phyloP scores from a whole-genome alignment of 2,797 vertebrate genomes.

The Semaprochilodus insignis region DNA sequence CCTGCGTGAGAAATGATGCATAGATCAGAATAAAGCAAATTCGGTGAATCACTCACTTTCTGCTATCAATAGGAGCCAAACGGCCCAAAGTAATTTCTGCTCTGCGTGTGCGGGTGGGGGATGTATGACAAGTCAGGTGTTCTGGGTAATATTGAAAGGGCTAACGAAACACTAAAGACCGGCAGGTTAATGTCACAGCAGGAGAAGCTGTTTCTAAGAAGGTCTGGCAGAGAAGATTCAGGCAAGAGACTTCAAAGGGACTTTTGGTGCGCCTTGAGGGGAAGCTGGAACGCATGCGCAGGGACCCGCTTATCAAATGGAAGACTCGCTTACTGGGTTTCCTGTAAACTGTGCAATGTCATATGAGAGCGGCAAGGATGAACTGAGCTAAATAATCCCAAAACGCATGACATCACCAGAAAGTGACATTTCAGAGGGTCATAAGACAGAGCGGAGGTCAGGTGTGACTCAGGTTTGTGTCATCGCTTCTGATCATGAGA shows the following conservation, averaged over 20 bases:
- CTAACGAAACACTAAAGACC: background rate
- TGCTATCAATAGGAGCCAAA: background rate
- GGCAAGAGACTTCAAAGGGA: conserved; percentile 21
- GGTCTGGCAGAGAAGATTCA: background rate
- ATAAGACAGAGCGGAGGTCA: conserved; percentile 28
- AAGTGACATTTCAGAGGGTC: conserved; percentile 3
- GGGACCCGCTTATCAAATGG: background rate
- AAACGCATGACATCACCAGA: conserved; percentile 32
- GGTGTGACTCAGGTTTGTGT: conserved; percentile 43
- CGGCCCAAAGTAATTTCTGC: background rate
- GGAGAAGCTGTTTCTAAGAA: conserved; percentile 21
- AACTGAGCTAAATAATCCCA: background rate
- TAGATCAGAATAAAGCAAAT: background rate
- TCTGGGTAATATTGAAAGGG: conserved; percentile 9
- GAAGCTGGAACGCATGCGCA: background rate
- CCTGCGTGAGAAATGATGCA: too few relatives aligned
- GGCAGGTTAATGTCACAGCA: background rate
- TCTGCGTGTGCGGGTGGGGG: conserved; percentile 1
- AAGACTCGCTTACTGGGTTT: conserved; percentile 29
- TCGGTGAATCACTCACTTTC: background rate
- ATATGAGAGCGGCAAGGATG: background rate
- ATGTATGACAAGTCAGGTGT: background rate
- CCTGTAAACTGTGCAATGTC: conserved; percentile 45
- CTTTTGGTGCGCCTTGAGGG: background rate
- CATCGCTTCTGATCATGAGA: conserved; percentile 33